These are phyloP conservation scores for Lasius fuliginosus DNA, from an alignment of 2,888 invertebrate genomes.

Conservation along the genomic window DNA sequence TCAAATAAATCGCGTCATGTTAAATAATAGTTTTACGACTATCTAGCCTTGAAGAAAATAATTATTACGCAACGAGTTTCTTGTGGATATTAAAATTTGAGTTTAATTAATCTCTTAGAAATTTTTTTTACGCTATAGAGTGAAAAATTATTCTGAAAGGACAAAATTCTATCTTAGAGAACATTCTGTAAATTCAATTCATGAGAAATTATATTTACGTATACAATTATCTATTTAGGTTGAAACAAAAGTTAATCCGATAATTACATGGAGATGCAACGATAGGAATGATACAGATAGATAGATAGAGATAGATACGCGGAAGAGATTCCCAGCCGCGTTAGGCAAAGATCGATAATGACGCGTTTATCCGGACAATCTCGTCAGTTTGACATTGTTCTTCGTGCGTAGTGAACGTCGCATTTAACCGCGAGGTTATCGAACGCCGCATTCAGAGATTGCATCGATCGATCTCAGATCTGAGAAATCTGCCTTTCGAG, in stretches of 20 bases:
- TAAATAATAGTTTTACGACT: not conserved
- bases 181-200: not conserved
- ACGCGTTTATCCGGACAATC: constrained; percentile 61
- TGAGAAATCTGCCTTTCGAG: constrained; percentile 58
- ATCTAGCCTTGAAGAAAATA: not conserved
- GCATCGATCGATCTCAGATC: constrained; percentile 63
- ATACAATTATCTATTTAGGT: not conserved
- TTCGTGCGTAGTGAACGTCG: constrained; percentile 61
- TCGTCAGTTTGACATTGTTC: constrained; percentile 54
- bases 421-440: constrained; percentile 65
- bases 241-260: not conserved
- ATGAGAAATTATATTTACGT: not conserved
- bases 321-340: not conserved
- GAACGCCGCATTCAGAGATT: constrained; percentile 56
- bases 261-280: not conserved
- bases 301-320: constrained; percentile 31
- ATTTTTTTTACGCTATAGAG: not conserved
- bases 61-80: not conserved
- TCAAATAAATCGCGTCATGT: not conserved
- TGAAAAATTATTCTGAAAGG: not conserved
- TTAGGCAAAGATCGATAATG: constrained; percentile 37
- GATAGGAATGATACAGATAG: constrained; percentile 25
- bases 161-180: not conserved
- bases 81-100: not conserved
- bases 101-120: not conserved